These are phyloP conservation scores for Empidonax alnorum DNA, from an alignment of 2,113 vertebrate species.

Conservation along the genomic window DNA sequence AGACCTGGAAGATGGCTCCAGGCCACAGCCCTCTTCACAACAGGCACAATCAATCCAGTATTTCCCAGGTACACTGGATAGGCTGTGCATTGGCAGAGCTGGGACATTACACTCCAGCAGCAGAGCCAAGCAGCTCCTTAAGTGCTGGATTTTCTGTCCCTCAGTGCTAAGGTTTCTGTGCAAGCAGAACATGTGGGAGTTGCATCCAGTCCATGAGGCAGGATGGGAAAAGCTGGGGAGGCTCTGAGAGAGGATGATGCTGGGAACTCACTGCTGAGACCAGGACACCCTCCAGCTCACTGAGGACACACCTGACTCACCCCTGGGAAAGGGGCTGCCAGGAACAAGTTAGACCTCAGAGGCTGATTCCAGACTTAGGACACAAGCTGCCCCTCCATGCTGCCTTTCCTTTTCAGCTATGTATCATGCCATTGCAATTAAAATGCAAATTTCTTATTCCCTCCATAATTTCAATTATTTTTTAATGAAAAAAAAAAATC, in stretches of 20 bases:
- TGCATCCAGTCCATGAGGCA: rapidly evolving
- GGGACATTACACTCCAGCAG: not conserved
- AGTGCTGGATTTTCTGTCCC: not conserved
- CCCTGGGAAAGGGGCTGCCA: not conserved
- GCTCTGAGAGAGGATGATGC: not conserved
- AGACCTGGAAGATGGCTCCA: not conserved
- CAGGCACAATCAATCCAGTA: not conserved
- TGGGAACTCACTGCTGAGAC: not conserved
- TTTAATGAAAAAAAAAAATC: not conserved
- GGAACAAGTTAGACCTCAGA: not conserved
- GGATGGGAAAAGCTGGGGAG: not conserved
- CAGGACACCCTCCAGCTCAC: not conserved
- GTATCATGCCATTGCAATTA: not conserved
- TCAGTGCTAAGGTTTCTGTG: not conserved
- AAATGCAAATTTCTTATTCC: not conserved
- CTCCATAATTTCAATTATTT: not conserved
- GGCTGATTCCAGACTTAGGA: not conserved
- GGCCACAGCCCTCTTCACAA: not conserved
- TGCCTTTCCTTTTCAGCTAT: not conserved
- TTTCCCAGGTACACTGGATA: not conserved
- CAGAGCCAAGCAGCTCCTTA: not conserved
- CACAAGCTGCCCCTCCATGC: not conserved
- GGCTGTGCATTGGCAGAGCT: not conserved
- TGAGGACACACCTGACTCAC: not conserved
- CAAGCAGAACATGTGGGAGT: not conserved